A percentile compares a stretch with the other conserved stretches of the same genome.
These are phyloP conservation scores for Pterocles orientalis DNA, from an alignment of 2,113 vertebrate genomes.

Conservation along the genomic window DNA sequence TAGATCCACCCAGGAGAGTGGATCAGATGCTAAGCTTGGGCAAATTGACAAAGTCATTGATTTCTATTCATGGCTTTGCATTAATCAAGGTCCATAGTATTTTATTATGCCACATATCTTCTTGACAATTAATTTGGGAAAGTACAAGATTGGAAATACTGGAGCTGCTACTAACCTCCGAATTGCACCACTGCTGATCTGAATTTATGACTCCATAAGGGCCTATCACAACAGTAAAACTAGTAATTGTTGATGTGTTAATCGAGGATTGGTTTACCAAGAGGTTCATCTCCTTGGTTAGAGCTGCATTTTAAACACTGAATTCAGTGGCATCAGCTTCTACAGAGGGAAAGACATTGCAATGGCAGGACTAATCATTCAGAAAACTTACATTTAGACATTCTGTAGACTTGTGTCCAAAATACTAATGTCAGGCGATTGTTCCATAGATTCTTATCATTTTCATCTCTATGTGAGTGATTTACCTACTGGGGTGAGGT, in stretches of 20 bases:
- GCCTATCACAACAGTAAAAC: background rate
- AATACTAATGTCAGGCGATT: background rate
- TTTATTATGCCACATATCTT: conserved; percentile 4
- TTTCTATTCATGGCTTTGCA: background rate
- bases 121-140: background rate
- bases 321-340: background rate
- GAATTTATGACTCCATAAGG: conserved; percentile 1
- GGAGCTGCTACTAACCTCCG: background rate
- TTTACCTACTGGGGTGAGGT: background rate
- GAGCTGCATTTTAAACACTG: background rate
- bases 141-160: background rate
- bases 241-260: conserved; percentile 2
- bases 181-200: background rate
- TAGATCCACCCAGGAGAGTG: background rate
- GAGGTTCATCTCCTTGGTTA: conserved; percentile 6
- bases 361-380: background rate
- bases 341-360: background rate
- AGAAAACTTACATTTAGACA: background rate
- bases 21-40: background rate
- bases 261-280: background rate
- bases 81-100: background rate
- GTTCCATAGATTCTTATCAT: background rate
- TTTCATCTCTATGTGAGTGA: background rate
- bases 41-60: background rate
- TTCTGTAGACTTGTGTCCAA: background rate